phyloP scores from a whole-genome alignment of 2,797 vertebrate genomes.

The Gymnothorax javanicus region DNA sequence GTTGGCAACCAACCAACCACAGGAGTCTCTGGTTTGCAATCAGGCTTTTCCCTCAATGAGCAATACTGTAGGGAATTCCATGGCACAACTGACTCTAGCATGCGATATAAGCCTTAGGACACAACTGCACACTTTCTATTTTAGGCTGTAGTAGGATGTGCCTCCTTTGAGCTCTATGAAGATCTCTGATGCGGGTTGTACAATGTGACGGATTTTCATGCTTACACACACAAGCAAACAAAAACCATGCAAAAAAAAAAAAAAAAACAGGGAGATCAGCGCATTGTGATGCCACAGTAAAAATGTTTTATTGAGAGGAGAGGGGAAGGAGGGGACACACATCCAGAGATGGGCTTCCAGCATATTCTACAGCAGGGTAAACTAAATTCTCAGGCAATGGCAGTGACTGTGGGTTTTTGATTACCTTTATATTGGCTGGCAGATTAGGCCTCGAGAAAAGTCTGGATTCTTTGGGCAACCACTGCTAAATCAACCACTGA shows the following conservation, averaged over 20 bases:
- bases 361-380: conserved; percentile 10
- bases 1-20: background rate
- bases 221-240: background rate
- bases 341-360: conserved; percentile 23
- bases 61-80: background rate
- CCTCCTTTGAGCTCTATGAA: background rate
- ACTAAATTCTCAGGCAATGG: conserved; percentile 1
- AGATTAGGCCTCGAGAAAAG: background rate
- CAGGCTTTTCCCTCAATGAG: background rate
- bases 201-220: background rate
- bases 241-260: background rate
- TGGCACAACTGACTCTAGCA: background rate
- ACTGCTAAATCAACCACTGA: background rate
- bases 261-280: background rate
- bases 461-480: background rate
- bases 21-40: background rate
- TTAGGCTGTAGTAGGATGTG: background rate
- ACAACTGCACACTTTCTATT: background rate
- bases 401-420: background rate
- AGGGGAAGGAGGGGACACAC: conserved; percentile 49
- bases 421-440: conserved; percentile 44
- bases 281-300: conserved; percentile 58
- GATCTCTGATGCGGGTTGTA: background rate
- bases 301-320: conserved; percentile 76
- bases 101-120: background rate